phyloP scores from a whole-genome alignment of 1,140 invertebrate genomes.

The Drosophila chauvacae region DNA sequence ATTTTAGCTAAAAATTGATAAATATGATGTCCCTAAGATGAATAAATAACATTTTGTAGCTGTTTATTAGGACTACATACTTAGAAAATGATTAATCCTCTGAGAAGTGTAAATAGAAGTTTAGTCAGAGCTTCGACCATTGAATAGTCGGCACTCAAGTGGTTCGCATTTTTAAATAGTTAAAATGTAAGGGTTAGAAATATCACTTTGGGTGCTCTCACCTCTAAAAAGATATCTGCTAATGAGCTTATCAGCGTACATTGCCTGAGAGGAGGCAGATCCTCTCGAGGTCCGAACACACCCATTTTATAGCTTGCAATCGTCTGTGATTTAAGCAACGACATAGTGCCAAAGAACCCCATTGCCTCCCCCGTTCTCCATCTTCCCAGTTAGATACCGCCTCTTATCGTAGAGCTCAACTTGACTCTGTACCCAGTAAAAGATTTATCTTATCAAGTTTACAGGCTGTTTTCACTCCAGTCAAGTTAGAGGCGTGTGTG shows the following conservation, averaged over 20 bases:
- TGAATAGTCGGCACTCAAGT: background rate
- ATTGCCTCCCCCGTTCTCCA: background rate
- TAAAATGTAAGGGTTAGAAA: background rate
- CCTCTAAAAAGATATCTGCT: background rate
- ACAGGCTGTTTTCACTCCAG: constrained; percentile 9
- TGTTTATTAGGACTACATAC: background rate
- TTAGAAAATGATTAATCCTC: no score
- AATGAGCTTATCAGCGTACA: background rate
- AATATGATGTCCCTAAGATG: background rate
- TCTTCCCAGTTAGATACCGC: background rate
- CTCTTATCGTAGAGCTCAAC: constrained; percentile 9
- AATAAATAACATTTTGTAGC: background rate
- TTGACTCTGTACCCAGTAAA: constrained; percentile 21
- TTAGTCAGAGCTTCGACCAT: background rate
- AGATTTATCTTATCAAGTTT: constrained; percentile 20
- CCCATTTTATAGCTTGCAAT: constrained; percentile 10
- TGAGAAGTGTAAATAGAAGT: no score
- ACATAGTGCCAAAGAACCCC: background rate
- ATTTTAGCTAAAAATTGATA: background rate
- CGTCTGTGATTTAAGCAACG: constrained; percentile 5
- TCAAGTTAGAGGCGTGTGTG: constrained; percentile 4
- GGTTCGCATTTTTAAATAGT: background rate
- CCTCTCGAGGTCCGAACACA: constrained; percentile 1
- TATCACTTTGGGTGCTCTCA: background rate
- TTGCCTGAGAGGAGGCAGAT: background rate